Conservation (phyloP, 2,888 invertebrate species). For the Acanthacorydalis orientalis region DNA sequence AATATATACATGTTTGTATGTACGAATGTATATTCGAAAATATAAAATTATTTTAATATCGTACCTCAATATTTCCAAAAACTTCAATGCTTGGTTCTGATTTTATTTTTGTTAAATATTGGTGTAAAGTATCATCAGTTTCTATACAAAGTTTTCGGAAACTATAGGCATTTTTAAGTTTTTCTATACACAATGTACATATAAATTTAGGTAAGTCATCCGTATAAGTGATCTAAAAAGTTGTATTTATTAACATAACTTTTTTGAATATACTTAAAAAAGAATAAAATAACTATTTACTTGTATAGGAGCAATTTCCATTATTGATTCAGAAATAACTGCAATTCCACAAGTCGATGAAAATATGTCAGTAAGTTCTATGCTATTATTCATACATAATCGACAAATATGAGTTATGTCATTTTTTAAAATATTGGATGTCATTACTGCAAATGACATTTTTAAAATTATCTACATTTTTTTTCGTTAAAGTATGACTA, state of each 20-base stretch:
- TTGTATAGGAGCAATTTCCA: not conserved
- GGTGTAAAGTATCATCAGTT: not conserved
- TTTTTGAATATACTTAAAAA: not conserved
- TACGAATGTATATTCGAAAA: too few relatives aligned
- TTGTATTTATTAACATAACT: not conserved
- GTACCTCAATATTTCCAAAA: not conserved
- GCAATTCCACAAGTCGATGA: not conserved
- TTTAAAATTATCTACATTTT: too few relatives aligned
- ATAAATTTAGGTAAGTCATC: slow-evolving; percentile 2
- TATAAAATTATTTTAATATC: not conserved
- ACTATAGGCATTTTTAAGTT: slow-evolving; percentile 2
- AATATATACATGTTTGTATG: too few relatives aligned
- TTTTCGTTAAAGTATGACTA: too few relatives aligned
- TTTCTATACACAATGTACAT: not conserved
- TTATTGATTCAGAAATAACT: not conserved
- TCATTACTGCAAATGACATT: too few relatives aligned
- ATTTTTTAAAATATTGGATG: too few relatives aligned
- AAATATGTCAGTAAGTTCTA: not conserved
- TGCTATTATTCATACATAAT: not conserved
- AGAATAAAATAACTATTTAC: not conserved
- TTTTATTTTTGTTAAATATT: not conserved
- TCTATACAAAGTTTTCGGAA: not conserved
- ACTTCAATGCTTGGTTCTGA: not conserved
- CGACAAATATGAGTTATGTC: not conserved
- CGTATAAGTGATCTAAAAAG: not conserved